These are phyloP conservation scores for Enteromius thamalakanensis DNA, from an alignment of 2,797 vertebrate species.

Conservation along the genomic window DNA sequence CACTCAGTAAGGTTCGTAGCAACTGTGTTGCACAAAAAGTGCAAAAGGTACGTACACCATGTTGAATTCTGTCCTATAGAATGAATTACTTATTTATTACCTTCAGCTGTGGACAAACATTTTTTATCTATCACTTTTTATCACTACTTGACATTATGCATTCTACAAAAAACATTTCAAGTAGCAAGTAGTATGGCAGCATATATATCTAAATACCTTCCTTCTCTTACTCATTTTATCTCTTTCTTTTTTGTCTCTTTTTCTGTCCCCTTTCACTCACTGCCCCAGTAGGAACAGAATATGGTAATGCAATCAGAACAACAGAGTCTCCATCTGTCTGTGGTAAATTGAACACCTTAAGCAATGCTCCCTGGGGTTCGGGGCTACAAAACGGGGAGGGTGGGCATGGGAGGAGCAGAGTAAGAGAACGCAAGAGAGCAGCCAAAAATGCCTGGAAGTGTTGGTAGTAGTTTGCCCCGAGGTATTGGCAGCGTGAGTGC, in stretches of 20 bases:
- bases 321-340: constrained; percentile 76
- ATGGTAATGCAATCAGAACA: constrained; percentile 78
- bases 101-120: background rate
- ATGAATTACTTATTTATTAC: background rate
- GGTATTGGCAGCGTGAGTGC: constrained; percentile 15
- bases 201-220: background rate
- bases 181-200: background rate
- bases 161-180: background rate
- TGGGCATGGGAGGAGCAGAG: constrained; percentile 3
- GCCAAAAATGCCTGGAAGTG: constrained; percentile 45
- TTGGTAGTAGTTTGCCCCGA: constrained; percentile 16
- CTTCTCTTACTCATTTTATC: constrained; percentile 47
- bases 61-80: background rate
- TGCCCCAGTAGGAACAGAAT: constrained; percentile 64
- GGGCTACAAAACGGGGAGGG: constrained; percentile 63
- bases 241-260: constrained; percentile 63
- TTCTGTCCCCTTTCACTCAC: constrained; percentile 56
- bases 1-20: too few species aligned
- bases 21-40: too few species aligned
- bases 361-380: constrained; percentile 69
- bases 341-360: constrained; percentile 75
- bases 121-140: background rate
- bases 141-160: background rate
- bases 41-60: too few species aligned
- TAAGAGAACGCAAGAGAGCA: constrained; percentile 38